Base-by-base conservation (phyloP, 2,113 vertebrate species). In the Passer domesticus region DNA sequence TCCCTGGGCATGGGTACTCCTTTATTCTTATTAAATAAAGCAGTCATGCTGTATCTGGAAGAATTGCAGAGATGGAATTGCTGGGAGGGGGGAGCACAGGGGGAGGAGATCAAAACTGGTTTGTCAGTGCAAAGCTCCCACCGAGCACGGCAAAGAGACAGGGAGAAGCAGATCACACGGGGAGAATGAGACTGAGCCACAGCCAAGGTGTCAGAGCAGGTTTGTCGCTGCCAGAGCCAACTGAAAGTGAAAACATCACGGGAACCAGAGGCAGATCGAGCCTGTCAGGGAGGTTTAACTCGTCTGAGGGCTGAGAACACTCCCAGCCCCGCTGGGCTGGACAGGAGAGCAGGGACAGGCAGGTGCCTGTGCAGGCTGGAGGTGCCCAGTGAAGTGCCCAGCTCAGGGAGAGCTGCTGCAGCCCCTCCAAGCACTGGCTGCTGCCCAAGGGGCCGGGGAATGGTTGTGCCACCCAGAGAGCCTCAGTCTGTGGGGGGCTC, bases 271-370 rank as follows among this genome's bases (percentile, higher is more conserved):
- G 98, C 98, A 98, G 97, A 98, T 96, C 97, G 97, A 98, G 98
- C 94, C 98, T 99, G 98, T 99, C 99, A 98, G 98, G 93, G 98
- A 98, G 98, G 98, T 98, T 99, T 98, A 98, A 98, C 98, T 98
- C 97, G 91, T 97, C 95, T 93, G 95, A 97, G 97, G 97, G 97
- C 96, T 94, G 94, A 97, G 97, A 98, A 96, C 96, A 87, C 96
- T 88, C 75, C 23, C 46, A 13, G 67, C 66, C 81, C 39, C 1
- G 0, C n/a, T 50, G 95, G 75, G 59, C 9, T 84, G 97, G 89
- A 89, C 91, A 9, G 39, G 94, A 92, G 95, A 92, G 94, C 78
- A 4, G 79, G 79, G 82, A 74, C 14, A 43, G 86, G 83, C 39
- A 83, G 82, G 64, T 31, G 33, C 31, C 5, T 4, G 18, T 9